phyloP scores from a whole-genome alignment of 2,888 invertebrate genomes.

The Eupithecia exiguata region DNA sequence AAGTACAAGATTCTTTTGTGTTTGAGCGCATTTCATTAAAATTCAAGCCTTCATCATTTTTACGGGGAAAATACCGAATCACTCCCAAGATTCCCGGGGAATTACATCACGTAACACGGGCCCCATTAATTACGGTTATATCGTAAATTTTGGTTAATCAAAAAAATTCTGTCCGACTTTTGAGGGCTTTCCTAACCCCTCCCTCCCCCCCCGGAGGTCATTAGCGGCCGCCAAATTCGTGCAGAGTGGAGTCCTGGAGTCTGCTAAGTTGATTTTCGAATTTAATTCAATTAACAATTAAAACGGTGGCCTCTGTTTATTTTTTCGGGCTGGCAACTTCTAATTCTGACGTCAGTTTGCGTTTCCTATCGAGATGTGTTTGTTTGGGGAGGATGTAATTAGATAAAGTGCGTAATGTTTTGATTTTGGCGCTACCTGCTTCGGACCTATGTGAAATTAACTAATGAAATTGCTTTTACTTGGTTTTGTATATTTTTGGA shows the following conservation, averaged over 20 bases:
- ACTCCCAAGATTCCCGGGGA: conserved; percentile 50
- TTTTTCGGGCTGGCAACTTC: conserved; percentile 65
- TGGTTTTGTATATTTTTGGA: neutral
- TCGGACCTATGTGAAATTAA: conserved; percentile 1
- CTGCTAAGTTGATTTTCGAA: conserved; percentile 71
- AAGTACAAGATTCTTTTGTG: conserved; percentile 18
- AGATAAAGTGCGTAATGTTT: conserved; percentile 38
- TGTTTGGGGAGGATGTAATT: conserved; percentile 42
- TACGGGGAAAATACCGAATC: conserved; percentile 55
- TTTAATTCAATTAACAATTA: conserved; percentile 82
- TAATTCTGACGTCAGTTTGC: conserved; percentile 66
- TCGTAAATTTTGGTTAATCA: conserved; percentile 72
- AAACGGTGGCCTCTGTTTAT: conserved; percentile 71
- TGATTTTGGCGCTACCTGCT: conserved; percentile 26
- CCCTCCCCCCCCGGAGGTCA: conserved; percentile 52
- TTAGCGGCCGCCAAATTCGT: conserved; percentile 65
- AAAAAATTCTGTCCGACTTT: conserved; percentile 68
- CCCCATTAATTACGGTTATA: conserved; percentile 71
- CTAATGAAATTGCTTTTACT: neutral
- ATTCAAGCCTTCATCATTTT: conserved; percentile 45
- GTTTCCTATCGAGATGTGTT: conserved; percentile 57
- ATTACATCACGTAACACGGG: conserved; percentile 57
- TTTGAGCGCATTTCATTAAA: conserved; percentile 38
- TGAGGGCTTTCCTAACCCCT: conserved; percentile 48
- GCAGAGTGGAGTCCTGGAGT: conserved; percentile 58